phyloP scores from a whole-genome alignment of 92 coral and sea anemone species.

The Hydrozoanthus gracilis region DNA sequence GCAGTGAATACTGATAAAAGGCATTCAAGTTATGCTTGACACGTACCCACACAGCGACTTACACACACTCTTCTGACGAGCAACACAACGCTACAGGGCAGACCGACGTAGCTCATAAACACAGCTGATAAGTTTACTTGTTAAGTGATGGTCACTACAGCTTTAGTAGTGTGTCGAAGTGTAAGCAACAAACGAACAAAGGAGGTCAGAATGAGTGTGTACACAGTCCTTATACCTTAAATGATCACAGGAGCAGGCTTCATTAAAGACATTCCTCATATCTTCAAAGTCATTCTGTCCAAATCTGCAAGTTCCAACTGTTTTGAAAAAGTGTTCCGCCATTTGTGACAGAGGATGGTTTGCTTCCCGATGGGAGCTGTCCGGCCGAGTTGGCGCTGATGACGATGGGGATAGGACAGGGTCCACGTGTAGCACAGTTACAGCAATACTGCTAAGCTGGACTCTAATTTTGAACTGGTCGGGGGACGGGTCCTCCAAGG shows the following conservation, averaged over 20 bases:
- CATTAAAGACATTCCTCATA: conserved; percentile 76
- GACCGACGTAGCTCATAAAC: no score
- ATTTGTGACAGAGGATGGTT: conserved; percentile 82
- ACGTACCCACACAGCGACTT: no score
- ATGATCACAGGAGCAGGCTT: conserved; percentile 86
- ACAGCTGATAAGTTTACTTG: no score
- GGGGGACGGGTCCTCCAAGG: conserved; percentile 88
- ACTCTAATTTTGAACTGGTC: conserved; percentile 70
- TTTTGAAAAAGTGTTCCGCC: conserved; percentile 86
- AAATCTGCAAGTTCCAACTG: conserved; percentile 89
- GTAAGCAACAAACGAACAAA: no score
- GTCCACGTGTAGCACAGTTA: conserved; percentile 91
- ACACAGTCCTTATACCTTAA: conserved; percentile 64
- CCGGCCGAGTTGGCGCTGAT: conserved; percentile 41
- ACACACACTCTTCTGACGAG: no score
- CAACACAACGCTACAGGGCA: no score
- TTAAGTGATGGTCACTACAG: no score
- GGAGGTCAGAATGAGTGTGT: no score
- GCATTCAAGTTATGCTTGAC: no score
- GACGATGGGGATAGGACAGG: conserved; percentile 78
- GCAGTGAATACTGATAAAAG: no score
- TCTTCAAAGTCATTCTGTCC: conserved; percentile 96
- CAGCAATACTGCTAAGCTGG: conserved; percentile 82
- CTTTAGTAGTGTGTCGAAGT: no score
- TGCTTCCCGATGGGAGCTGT: conserved; percentile 46